These are phyloP conservation scores for Pygocentrus nattereri DNA, from an alignment of 2,797 vertebrate genomes.

Conservation along the genomic window DNA sequence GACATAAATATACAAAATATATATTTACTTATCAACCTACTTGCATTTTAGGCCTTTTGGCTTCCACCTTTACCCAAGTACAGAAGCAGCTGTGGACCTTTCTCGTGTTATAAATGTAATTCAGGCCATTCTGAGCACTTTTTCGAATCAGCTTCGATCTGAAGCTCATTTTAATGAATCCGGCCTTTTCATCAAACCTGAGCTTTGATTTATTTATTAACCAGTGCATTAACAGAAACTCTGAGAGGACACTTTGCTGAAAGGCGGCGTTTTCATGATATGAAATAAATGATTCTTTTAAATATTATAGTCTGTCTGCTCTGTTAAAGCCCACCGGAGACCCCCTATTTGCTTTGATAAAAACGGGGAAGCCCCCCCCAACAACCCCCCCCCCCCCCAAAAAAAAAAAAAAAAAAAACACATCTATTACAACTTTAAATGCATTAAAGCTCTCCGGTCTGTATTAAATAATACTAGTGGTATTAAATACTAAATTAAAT, in stretches of 20 bases:
- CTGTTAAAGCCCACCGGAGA: neutral
- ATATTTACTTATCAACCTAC: too few species aligned
- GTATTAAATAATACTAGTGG: neutral
- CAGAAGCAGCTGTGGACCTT: too few species aligned
- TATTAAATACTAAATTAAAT: neutral
- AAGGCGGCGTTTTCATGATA: neutral
- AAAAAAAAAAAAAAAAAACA: too few species aligned
- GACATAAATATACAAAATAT: too few species aligned
- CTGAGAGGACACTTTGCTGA: neutral
- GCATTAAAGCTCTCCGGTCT: neutral
- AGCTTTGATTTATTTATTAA: neutral
- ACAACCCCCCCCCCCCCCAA: too few species aligned
- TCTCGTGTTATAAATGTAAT: too few species aligned
- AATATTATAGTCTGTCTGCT: neutral
- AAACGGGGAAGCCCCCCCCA: neutral
- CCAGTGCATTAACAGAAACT: neutral
- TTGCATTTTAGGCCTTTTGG: too few species aligned
- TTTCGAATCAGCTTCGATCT: neutral
- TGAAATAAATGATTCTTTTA: neutral
- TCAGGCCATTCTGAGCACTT: too few species aligned
- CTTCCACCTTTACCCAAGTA: too few species aligned
- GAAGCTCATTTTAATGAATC: neutral
- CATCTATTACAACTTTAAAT: neutral
- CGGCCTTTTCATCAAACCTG: too few species aligned
- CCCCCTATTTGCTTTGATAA: neutral